Conservation (phyloP, 2,888 invertebrate species). For the Acleris holmiana region DNA sequence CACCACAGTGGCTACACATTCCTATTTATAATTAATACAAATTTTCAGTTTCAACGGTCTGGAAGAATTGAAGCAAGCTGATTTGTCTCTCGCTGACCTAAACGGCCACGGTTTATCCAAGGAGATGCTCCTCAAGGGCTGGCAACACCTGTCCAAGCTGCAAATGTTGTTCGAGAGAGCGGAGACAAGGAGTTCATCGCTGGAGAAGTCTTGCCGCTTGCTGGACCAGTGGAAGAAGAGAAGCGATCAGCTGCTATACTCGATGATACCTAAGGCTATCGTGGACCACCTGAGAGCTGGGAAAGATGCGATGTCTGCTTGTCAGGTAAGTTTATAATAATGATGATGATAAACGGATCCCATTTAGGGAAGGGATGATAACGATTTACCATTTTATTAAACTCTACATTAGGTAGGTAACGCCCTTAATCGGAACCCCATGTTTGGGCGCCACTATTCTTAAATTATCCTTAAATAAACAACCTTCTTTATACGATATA, state of each 20-base stretch:
- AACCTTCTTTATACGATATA: no score
- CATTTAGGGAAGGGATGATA: no score
- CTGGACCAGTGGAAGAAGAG: constrained; percentile 93
- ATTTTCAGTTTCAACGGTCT: constrained; percentile 90
- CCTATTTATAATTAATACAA: no score
- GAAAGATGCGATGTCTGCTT: constrained; percentile 90
- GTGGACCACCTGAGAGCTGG: constrained; percentile 92
- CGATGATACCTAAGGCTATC: constrained; percentile 95
- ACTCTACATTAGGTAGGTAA: no score
- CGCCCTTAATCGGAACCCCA: no score
- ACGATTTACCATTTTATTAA: no score
- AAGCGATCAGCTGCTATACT: constrained; percentile 94
- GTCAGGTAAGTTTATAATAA: constrained; percentile 83
- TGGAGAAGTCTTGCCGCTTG: constrained; percentile 90
- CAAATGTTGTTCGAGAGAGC: constrained; percentile 93
- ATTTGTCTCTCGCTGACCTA: constrained; percentile 91
- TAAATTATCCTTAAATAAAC: no score
- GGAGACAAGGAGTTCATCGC: constrained; percentile 90
- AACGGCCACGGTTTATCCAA: constrained; percentile 93
- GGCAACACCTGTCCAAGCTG: constrained; percentile 92
- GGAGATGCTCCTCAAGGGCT: constrained; percentile 92
- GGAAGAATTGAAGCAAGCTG: constrained; percentile 91
- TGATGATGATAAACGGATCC: no score
- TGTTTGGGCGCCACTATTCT: no score
- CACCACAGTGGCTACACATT: no score